These are phyloP conservation scores for Epinephelus lanceolatus DNA, from an alignment of 2,113 vertebrate genomes.

Conservation along the genomic window DNA sequence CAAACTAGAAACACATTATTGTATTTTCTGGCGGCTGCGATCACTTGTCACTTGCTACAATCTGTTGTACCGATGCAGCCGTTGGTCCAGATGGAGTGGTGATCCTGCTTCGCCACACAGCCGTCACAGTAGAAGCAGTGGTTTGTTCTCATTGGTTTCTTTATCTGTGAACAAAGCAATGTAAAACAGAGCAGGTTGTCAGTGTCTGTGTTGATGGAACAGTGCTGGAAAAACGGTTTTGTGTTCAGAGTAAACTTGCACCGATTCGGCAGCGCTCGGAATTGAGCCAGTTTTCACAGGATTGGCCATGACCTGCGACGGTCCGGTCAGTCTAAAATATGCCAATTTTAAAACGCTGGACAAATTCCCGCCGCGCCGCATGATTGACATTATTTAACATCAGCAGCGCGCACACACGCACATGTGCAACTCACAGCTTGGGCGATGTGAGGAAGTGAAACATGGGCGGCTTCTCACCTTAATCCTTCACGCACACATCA, in stretches of 20 bases:
- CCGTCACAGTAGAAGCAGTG: constrained; percentile 91
- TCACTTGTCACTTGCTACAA: neutral
- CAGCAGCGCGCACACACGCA: too few species aligned
- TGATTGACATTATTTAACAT: too few species aligned
- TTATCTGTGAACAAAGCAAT: constrained; percentile 81
- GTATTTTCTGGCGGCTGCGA: neutral
- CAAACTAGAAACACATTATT: neutral
- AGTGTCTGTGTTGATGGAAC: neutral
- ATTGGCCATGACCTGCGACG: too few species aligned
- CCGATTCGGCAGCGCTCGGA: too few species aligned
- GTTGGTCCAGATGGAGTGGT: constrained; percentile 94
- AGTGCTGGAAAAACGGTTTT: neutral
- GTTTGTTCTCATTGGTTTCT: constrained; percentile 90
- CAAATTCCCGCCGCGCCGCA: too few species aligned
- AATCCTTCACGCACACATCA: too few species aligned
- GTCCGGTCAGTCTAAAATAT: too few species aligned
- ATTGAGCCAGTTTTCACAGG: too few species aligned
- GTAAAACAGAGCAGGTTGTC: neutral
- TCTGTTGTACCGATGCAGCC: constrained; percentile 88
- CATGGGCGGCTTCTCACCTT: too few species aligned
- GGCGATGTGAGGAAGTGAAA: too few species aligned
- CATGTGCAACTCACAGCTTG: too few species aligned
- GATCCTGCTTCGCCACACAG: constrained; percentile 94
- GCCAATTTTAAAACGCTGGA: too few species aligned
- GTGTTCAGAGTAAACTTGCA: neutral